These are phyloP conservation scores for Pogonus chalceus DNA, from an alignment of 1,140 invertebrate species.

Conservation along the genomic window DNA sequence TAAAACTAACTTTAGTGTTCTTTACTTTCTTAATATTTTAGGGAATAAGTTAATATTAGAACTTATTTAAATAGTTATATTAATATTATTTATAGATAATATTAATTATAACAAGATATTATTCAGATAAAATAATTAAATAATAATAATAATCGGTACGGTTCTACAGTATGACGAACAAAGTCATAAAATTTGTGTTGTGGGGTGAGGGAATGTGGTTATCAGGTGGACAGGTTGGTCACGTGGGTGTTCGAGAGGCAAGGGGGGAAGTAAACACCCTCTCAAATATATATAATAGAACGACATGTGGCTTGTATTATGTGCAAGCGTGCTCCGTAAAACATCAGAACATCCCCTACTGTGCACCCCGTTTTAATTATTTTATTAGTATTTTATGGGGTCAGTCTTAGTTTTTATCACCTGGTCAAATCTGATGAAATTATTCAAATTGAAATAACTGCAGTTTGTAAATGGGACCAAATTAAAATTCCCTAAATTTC, in stretches of 20 bases:
- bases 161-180: background rate
- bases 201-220: background rate
- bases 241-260: background rate
- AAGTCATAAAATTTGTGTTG: background rate
- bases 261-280: background rate
- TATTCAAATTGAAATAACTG: slow-evolving; percentile 6
- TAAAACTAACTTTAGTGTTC: no score
- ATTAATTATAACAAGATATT: no score
- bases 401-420: background rate
- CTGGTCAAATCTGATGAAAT: background rate
- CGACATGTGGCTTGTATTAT: background rate
- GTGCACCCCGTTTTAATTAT: slow-evolving; percentile 4
- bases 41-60: no score
- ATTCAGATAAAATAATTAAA: no score
- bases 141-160: no score
- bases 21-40: no score
- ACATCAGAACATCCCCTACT: background rate
- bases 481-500: slow-evolving; percentile 3
- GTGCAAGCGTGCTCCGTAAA: background rate
- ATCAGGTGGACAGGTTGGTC: background rate
- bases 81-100: no score
- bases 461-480: background rate
- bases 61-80: no score
- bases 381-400: slow-evolving; percentile 7
- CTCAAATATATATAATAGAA: background rate